A percentile compares a stretch with the other conserved stretches of the same genome.
These are phyloP conservation scores for Heliconius cydno DNA, from an alignment of 2,888 invertebrate genomes.

Conservation along the genomic window DNA sequence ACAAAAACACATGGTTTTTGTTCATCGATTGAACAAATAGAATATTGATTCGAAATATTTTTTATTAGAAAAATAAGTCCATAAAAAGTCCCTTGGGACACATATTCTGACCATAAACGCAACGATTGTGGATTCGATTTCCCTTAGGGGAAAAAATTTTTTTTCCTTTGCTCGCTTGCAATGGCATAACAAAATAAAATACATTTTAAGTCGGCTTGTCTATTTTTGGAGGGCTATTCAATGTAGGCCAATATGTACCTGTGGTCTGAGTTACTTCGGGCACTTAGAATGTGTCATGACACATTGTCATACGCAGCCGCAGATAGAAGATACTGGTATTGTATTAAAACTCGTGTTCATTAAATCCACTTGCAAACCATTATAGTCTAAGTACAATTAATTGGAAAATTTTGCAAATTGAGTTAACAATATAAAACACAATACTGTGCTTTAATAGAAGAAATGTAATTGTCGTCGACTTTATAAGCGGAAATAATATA, in stretches of 20 bases:
- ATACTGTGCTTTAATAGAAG: constrained; percentile 10
- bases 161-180: no score
- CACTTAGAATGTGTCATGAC: background rate
- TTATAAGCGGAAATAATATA: background rate
- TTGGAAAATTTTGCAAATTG: constrained; percentile 11
- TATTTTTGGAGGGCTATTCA: no score
- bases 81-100: no score
- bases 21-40: background rate
- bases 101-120: no score
- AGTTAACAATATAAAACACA: constrained; percentile 12
- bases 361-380: background rate
- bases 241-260: no score
- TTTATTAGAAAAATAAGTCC: no score
- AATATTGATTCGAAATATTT: no score
- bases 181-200: no score
- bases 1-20: background rate
- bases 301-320: background rate
- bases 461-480: background rate
- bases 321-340: background rate
- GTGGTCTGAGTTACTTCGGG: no score
- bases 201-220: no score
- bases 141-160: no score
- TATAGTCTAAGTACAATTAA: background rate
- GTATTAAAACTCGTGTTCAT: background rate
- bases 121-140: no score